phyloP scores from a whole-genome alignment of 2,888 invertebrate genomes.

The Acanthoscelides obtectus region DNA sequence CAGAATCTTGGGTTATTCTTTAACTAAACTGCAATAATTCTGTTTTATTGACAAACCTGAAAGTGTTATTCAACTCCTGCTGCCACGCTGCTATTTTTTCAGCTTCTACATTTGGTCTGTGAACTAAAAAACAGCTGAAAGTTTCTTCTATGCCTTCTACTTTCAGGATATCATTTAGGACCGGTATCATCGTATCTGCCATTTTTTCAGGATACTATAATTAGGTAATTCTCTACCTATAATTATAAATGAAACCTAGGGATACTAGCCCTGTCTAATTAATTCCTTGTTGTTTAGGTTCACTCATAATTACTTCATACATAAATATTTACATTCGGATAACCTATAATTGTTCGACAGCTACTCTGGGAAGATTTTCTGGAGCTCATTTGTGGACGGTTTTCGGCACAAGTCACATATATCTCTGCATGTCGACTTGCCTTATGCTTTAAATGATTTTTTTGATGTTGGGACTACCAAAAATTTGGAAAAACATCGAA shows the following conservation, averaged over 20 bases:
- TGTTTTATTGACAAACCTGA: slow-evolving; percentile 49
- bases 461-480: too few species aligned
- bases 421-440: too few species aligned
- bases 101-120: slow-evolving; percentile 65
- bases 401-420: too few species aligned
- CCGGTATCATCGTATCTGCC: slow-evolving; percentile 55
- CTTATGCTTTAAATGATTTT: too few species aligned
- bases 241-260: neutral
- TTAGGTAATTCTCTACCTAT: too few species aligned
- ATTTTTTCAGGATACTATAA: slow-evolving; percentile 6
- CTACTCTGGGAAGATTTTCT: too few species aligned
- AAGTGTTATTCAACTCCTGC: slow-evolving; percentile 62
- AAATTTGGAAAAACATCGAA: too few species aligned
- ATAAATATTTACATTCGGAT: neutral
- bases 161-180: slow-evolving; percentile 61
- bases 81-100: slow-evolving; percentile 65
- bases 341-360: neutral
- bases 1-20: too few species aligned
- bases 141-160: slow-evolving; percentile 85
- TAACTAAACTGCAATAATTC: too few species aligned
- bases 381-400: too few species aligned
- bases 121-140: slow-evolving; percentile 82
- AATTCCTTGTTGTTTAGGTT: neutral
- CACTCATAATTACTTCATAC: neutral
- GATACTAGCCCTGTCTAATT: neutral